These are phyloP conservation scores for Dysmachus trigonus DNA, from an alignment of 2,888 invertebrate species.

Conservation along the genomic window DNA sequence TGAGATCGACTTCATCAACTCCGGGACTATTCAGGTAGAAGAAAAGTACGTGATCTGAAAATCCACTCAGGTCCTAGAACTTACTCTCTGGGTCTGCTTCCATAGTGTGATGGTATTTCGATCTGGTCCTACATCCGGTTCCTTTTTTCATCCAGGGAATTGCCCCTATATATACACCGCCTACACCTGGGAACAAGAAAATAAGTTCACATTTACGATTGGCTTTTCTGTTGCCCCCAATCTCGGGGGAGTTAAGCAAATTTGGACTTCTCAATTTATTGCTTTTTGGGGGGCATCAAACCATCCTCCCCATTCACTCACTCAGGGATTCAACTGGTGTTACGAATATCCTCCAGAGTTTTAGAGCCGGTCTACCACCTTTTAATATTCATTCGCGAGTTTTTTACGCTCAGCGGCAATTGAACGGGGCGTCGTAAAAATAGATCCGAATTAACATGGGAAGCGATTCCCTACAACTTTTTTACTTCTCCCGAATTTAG, in stretches of 20 bases:
- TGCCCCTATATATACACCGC: neutral
- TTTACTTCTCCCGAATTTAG: neutral
- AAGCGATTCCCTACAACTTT: neutral
- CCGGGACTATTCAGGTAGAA: conserved; percentile 23
- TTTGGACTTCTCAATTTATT: too few relatives aligned
- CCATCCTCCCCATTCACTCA: neutral
- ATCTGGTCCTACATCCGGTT: neutral
- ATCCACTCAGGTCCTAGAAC: neutral
- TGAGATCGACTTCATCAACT: neutral
- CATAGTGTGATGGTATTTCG: neutral
- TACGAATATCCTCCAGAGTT: neutral
- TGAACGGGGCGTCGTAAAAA: neutral
- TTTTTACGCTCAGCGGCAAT: neutral
- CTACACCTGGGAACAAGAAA: neutral
- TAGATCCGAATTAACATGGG: neutral
- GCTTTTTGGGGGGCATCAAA: neutral
- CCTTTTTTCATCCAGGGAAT: neutral
- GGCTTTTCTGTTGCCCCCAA: neutral
- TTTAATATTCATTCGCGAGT: neutral
- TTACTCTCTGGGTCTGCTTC: neutral
- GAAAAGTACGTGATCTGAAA: conserved; percentile 32
- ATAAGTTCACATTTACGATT: neutral
- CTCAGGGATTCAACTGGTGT: neutral
- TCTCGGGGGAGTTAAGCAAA: neutral
- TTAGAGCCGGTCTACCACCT: neutral